Base-by-base conservation (phyloP, 2,888 invertebrate genomes). In the Ornithoptera priamus region DNA sequence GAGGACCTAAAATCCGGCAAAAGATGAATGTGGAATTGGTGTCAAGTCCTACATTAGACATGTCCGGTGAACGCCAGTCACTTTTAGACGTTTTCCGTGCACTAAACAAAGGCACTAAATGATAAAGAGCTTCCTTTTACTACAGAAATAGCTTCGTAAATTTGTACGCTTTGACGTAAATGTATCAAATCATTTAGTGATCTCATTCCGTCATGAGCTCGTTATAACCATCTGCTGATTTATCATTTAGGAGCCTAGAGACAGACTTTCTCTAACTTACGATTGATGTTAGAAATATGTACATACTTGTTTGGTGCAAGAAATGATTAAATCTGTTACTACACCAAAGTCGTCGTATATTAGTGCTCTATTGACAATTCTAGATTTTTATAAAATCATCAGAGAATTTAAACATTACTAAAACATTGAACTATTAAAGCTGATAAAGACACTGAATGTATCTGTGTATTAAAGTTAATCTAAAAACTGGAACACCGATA, bases 201-300 rank as follows among this genome's bases (percentile, higher is more conserved):
- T 72, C 71, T 72, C 80, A 80, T 80, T 78, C 83, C 84, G 20
- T 84, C 78, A 67, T 76, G 79, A 81, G 77, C 76, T 79, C 80
- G 80, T 78, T 78, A 73, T 67, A 73, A 80, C 82, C 86, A 85
- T 86, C 82, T 80, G 90, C 89, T 87, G 87, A 80, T 90, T 90
- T 91, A 91, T 91, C 91, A 90, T 92, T 92, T 92, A 86, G 90
- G 87, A 87, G 91, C 91, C 90, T 86, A 76, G 77, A 79, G 81
- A 84, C 60, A 76, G 82, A 86, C 80, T 84, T 86, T 84, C 83
- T 87, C 80, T 82, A 76, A 79, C 73, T 75, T 74, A 76, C 76
- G 76, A 84, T 91, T 86, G 85, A 86, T 89, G 91, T 90, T 89
- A 89, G 88, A 81, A 75, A 78, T 73, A 81, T 78, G 77, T 76